Conservation (phyloP, 2,888 invertebrate genomes). For the Cepaea hortensis region DNA sequence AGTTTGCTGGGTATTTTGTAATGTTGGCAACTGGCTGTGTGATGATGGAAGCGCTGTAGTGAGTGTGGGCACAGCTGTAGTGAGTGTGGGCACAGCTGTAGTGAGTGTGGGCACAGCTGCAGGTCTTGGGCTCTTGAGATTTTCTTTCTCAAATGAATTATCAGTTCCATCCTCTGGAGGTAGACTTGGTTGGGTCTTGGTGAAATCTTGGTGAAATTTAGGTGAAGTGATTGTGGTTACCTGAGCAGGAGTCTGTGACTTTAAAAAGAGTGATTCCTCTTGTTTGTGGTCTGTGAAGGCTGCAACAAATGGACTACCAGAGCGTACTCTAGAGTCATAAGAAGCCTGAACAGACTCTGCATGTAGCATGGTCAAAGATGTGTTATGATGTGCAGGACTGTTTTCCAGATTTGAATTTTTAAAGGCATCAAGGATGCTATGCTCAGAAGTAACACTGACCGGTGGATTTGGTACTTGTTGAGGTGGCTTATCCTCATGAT, state of each 20-base stretch:
- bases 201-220: background rate
- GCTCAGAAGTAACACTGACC: background rate
- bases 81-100: background rate
- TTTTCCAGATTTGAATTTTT: background rate
- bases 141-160: conserved; percentile 6
- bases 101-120: background rate
- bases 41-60: background rate
- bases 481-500: background rate
- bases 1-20: background rate
- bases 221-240: background rate
- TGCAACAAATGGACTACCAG: conserved; percentile 36
- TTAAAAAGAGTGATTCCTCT: background rate
- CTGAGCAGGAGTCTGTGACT: background rate
- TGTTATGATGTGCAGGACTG: background rate
- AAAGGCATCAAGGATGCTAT: background rate
- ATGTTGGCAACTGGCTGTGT: background rate
- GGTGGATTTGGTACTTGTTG: too few species aligned
- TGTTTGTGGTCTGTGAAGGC: conserved; percentile 30
- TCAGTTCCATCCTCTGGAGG: conserved; percentile 9
- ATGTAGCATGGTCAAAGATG: background rate
- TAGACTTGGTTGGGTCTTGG: background rate
- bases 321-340: background rate
- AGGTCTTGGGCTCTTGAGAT: background rate
- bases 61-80: background rate
- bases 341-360: background rate